phyloP scores from a whole-genome alignment of 2,888 invertebrate genomes.

The Sinodicranocentrus sp. region DNA sequence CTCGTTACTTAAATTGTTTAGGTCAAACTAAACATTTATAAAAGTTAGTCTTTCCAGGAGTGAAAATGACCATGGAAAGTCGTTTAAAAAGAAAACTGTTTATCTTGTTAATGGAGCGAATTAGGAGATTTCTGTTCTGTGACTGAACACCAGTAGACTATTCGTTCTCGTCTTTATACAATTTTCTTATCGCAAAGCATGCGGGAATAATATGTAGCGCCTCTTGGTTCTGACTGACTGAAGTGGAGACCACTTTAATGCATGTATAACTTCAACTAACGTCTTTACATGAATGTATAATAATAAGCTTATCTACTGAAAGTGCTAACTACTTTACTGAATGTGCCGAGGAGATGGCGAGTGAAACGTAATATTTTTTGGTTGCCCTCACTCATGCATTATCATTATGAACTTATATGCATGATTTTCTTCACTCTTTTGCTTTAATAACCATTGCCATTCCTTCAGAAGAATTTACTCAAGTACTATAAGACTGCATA shows the following conservation, averaged over 20 bases:
- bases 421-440: constrained; percentile 1
- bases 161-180: constrained; percentile 48
- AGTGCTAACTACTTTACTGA: background rate
- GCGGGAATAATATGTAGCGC: constrained; percentile 5
- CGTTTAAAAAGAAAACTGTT: background rate
- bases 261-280: no score
- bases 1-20: no score
- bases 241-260: no score
- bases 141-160: constrained; percentile 42
- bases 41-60: no score
- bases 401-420: background rate
- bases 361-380: constrained; percentile 6
- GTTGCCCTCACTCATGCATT: background rate
- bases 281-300: no score
- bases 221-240: background rate
- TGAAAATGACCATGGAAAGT: background rate
- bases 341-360: background rate
- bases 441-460: background rate
- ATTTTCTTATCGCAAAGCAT: constrained; percentile 46
- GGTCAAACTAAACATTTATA: no score
- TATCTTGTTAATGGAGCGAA: constrained; percentile 3
- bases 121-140: constrained; percentile 30
- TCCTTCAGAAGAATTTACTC: background rate
- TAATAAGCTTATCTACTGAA: no score
- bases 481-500: background rate